Conservation (phyloP, 2,113 vertebrate species). For the Myrmophylax atrothorax region DNA sequence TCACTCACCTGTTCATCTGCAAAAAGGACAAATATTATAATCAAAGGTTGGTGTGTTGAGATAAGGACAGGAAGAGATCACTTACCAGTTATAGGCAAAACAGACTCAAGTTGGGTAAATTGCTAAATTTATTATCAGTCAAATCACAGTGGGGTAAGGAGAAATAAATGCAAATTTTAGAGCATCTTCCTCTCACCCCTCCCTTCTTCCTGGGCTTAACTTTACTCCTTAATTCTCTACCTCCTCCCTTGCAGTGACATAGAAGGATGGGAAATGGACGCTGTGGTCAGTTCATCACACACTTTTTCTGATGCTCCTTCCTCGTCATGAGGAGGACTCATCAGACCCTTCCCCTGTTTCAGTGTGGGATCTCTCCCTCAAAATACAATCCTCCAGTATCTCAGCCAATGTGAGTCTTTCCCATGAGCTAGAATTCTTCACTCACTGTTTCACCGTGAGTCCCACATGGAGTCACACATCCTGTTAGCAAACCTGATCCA, state of each 20-base stretch:
- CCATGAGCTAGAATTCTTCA: accelerated
- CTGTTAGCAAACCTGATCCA: background rate
- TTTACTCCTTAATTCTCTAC: background rate
- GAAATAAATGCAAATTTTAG: background rate
- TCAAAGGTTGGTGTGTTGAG: background rate
- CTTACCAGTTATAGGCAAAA: background rate
- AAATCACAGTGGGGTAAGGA: background rate
- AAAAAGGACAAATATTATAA: background rate
- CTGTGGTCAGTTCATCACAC: background rate
- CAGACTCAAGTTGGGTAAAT: background rate
- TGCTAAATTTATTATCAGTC: background rate
- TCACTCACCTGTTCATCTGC: background rate
- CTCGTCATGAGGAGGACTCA: background rate
- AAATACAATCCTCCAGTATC: background rate
- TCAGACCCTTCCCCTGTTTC: background rate
- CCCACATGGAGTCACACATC: background rate
- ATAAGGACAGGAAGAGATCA: background rate
- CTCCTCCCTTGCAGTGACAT: background rate
- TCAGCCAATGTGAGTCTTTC: background rate
- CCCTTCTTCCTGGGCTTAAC: background rate
- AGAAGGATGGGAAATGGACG: background rate
- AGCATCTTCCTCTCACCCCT: background rate
- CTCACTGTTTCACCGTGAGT: background rate
- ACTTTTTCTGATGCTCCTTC: background rate
- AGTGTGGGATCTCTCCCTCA: accelerated